Evolutionary conservation across 2,888 invertebrate species (phyloP), one percentile per base, ranked within the genome.

Genomic region (Leptinotarsa tumamoca): DNA sequence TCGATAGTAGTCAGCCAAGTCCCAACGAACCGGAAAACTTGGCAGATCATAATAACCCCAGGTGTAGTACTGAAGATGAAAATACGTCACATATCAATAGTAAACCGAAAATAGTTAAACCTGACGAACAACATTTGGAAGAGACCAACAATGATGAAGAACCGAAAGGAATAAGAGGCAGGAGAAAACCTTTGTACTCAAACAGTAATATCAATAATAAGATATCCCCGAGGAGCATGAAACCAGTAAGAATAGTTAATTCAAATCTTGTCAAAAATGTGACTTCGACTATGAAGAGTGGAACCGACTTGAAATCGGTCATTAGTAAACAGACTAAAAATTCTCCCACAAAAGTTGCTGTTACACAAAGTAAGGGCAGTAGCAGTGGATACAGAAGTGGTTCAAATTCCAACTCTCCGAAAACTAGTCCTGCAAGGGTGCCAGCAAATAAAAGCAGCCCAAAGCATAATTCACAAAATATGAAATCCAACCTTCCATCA

Each of bases 111-210:
- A 92, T 92, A 72, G 89, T 90, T 4, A 92, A 92, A 84, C 92
- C 92, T 0, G 85, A 84, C 54, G 80, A 84, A 13, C 80, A 78
- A 43, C 86, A 89, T 74, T 89, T 88, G 51, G 90, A 90, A 75
- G 78, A 78, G 23, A 27, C 14, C 1, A 56, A 69, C 50, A 68
- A 67, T 13, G 83, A 80, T 33, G 83, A 84, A 71, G 75, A 81
- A 72, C 78, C 79, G 2, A 89, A 88, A 58, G 85, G 82, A 4
- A 85, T 79, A 17, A 63, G 75, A 54, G 79, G 79, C n/a, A 88
- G 93, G 68, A 90, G 94, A 83, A 94, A 93, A 87, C 92, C 93
- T 0, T 88, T 93, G 58, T 95, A 95, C 86, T 83, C 87, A 1
- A 88, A 85, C 80, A 81, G 82, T 23, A 85, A 81, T 72, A 66